Percentiles rank a stretch among this genome's conserved stretches.
phyloP scores from a whole-genome alignment of 1,140 invertebrate genomes.

The Amyelois transitella region DNA sequence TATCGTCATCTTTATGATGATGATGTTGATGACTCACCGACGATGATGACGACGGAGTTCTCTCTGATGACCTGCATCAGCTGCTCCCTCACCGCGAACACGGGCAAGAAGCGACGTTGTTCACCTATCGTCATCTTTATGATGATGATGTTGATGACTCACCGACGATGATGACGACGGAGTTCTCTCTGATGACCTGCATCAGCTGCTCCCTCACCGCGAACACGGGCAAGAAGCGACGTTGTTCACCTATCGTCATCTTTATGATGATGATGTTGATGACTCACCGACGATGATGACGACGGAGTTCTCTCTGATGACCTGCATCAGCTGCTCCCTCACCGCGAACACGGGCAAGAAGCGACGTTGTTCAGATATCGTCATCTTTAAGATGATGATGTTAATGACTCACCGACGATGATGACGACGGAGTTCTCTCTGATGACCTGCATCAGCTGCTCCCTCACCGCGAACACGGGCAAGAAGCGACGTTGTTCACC shows the following conservation, averaged over 20 bases:
- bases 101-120: constrained; percentile 77
- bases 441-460: constrained; percentile 94
- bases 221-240: constrained; percentile 96
- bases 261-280: constrained; percentile 93
- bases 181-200: constrained; percentile 96
- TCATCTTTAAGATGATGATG: constrained; percentile 91
- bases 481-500: constrained; percentile 92
- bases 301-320: constrained; percentile 96
- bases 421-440: constrained; percentile 96
- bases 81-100: constrained; percentile 96
- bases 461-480: constrained; percentile 96
- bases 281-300: constrained; percentile 94
- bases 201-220: constrained; percentile 95
- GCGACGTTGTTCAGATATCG: constrained; percentile 90
- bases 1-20: too few species aligned
- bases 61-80: constrained; percentile 95
- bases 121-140: too few species aligned
- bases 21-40: too few species aligned
- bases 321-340: constrained; percentile 92
- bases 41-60: constrained; percentile 96
- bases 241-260: constrained; percentile 90
- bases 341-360: constrained; percentile 98
- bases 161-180: constrained; percentile 95
- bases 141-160: too few species aligned
- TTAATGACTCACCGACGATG: constrained; percentile 91